Percentiles rank a stretch among this genome's conserved stretches.
These are phyloP conservation scores for Choristoneura rosaceana DNA, from an alignment of 2,888 invertebrate genomes.

Conservation along the genomic window DNA sequence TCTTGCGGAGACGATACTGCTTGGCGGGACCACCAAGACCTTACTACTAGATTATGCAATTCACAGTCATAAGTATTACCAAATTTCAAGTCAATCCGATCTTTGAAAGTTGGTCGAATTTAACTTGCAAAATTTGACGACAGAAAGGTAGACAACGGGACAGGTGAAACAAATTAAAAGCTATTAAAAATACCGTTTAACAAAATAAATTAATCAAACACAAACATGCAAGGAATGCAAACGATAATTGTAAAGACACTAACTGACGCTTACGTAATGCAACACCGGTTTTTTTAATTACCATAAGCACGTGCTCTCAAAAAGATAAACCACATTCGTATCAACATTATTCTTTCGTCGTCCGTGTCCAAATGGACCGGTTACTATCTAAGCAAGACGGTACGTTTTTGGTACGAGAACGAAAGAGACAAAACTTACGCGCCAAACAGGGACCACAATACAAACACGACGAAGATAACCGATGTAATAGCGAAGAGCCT, in stretches of 20 bases:
- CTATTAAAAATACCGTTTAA: neutral
- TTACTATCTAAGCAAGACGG: constrained; percentile 58
- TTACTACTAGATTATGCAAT: too few relatives aligned
- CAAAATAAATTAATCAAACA: constrained; percentile 18
- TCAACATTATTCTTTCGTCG: constrained; percentile 61
- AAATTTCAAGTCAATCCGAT: too few relatives aligned
- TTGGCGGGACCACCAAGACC: too few relatives aligned
- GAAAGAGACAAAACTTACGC: constrained; percentile 55
- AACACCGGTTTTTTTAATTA: constrained; percentile 11
- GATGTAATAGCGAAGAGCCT: constrained; percentile 49
- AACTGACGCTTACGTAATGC: neutral
- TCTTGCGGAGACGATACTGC: too few relatives aligned
- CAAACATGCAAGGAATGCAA: neutral
- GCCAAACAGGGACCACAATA: constrained; percentile 66
- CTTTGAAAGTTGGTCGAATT: too few relatives aligned
- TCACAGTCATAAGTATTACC: too few relatives aligned
- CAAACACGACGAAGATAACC: constrained; percentile 65
- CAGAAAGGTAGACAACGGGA: too few relatives aligned
- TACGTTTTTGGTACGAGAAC: constrained; percentile 46
- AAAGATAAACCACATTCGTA: constrained; percentile 37
- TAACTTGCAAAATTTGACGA: too few relatives aligned
- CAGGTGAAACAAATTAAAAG: too few relatives aligned
- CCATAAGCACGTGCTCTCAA: constrained; percentile 29
- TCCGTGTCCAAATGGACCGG: constrained; percentile 67
- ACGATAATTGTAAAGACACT: constrained; percentile 4